Evolutionary conservation across 2,797 vertebrate species (phyloP), one percentile per base, ranked within the genome.

Genomic region (Macropus fuliginosus): DNA sequence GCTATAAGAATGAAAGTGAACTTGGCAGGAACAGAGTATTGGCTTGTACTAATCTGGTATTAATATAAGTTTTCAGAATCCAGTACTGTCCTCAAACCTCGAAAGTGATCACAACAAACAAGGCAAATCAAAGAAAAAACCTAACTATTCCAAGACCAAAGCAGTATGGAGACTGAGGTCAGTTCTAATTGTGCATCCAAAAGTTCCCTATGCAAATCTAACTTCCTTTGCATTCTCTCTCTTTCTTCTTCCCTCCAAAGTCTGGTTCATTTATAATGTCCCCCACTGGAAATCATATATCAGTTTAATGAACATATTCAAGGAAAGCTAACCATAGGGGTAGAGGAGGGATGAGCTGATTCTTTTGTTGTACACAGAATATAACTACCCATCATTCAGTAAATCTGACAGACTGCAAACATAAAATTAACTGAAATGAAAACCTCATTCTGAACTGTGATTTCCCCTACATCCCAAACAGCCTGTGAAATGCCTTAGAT

Each of bases 351-450:
- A 97, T 57, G 74, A 56, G 91, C 95, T 0, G 21, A 96, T 94
- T 57, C 94, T 95, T 98, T 97, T 95, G 97, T 96, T 96, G 91
- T 55, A 91, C 92, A 95, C 89, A 91, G 8, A 5, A 10, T 56
- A 56, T 27, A 93, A 96, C 93, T 92, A 40, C 92, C 74, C 93
- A 97, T 94, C 92, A 97, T 97, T 98, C 96, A 97, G 95, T 54
- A 92, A 95, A 96, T 87, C 96, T 97, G 96, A 96, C 97, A 98
- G 96, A 96, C 89, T 95, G 94, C 94, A 98, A 97, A 98, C 95
- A 98, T 96, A n/a, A 96, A 95, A 98, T 97, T 97, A 97, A 98
- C 94, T 97, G 94, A 97, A 98, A 98, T 96, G 92, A 98, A 98
- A 98, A 94, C 91, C 74, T 97, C 93, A 94, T 96, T 98, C 92